phyloP scores from a whole-genome alignment of 30 jellyfish, hydroid and myxozoan genomes.

The Pseudorhiza aurosa region DNA sequence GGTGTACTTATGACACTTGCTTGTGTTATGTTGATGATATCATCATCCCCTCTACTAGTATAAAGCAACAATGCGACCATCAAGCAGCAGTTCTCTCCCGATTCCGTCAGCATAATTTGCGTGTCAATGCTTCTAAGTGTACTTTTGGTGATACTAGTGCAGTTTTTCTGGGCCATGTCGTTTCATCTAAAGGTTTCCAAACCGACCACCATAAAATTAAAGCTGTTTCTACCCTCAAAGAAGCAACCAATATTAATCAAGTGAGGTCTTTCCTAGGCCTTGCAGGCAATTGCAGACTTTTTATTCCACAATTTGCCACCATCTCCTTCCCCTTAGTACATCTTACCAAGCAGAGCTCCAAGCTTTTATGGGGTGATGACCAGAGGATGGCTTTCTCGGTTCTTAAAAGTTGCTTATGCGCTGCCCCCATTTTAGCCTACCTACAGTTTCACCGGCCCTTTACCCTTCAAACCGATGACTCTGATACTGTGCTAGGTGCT shows the following conservation, averaged over 20 bases:
- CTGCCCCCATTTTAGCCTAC: slow-evolving; percentile 38
- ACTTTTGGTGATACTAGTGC: slow-evolving; percentile 16
- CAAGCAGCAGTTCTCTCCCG: neutral
- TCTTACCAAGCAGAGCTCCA: slow-evolving; percentile 19
- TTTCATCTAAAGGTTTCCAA: slow-evolving; percentile 20
- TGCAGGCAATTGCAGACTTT: neutral
- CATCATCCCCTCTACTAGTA: slow-evolving; percentile 5
- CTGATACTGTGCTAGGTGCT: slow-evolving; percentile 47
- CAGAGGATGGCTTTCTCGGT: slow-evolving; percentile 14
- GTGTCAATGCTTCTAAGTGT: slow-evolving; percentile 38
- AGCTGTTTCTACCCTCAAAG: slow-evolving; percentile 17
- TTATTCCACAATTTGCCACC: slow-evolving; percentile 21
- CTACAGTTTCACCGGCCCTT: slow-evolving; percentile 27
- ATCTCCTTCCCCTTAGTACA: slow-evolving; percentile 31
- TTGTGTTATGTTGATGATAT: slow-evolving; percentile 48
- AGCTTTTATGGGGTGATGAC: slow-evolving; percentile 26
- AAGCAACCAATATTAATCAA: slow-evolving; percentile 4
- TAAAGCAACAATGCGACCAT: slow-evolving; percentile 20
- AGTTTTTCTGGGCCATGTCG: slow-evolving; percentile 24
- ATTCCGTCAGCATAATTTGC: slow-evolving; percentile 22
- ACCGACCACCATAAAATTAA: slow-evolving; percentile 24
- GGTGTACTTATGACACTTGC: slow-evolving; percentile 42
- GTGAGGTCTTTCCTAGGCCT: slow-evolving; percentile 54
- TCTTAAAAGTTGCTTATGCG: slow-evolving; percentile 3
- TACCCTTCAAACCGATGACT: slow-evolving; percentile 42